Conservation (phyloP, 2,113 vertebrate genomes). For the Cyrtonyx montezumae region DNA sequence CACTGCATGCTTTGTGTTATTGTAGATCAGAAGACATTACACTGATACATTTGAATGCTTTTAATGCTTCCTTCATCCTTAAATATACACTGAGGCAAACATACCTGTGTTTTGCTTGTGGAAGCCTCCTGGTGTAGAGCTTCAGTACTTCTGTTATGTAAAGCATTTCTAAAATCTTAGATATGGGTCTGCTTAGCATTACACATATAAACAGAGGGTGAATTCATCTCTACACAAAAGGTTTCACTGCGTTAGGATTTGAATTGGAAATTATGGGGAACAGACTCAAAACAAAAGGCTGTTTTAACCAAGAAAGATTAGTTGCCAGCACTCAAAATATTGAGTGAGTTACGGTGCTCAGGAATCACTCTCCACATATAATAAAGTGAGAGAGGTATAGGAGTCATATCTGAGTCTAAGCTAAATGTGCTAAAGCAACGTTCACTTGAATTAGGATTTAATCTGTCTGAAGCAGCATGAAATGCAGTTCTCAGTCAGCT, state of each 20-base stretch:
- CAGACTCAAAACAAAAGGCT: background rate
- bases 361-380: background rate
- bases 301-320: background rate
- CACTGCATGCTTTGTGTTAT: background rate
- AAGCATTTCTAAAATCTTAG: background rate
- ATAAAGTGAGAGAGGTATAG: background rate
- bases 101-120: background rate
- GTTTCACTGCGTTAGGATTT: background rate
- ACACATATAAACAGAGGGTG: background rate
- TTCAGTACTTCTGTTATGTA: background rate
- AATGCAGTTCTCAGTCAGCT: background rate
- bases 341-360: background rate
- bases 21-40: background rate
- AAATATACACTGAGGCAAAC: background rate
- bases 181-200: conserved; percentile 7
- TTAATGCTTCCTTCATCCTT: background rate
- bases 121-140: background rate
- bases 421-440: background rate
- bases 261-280: background rate
- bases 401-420: background rate
- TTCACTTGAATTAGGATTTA: background rate
- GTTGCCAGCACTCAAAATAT: background rate
- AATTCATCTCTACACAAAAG: background rate
- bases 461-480: background rate
- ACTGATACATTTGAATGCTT: background rate